These are phyloP conservation scores for Fragum whitleyi DNA, from an alignment of 2,888 invertebrate species.

Conservation along the genomic window DNA sequence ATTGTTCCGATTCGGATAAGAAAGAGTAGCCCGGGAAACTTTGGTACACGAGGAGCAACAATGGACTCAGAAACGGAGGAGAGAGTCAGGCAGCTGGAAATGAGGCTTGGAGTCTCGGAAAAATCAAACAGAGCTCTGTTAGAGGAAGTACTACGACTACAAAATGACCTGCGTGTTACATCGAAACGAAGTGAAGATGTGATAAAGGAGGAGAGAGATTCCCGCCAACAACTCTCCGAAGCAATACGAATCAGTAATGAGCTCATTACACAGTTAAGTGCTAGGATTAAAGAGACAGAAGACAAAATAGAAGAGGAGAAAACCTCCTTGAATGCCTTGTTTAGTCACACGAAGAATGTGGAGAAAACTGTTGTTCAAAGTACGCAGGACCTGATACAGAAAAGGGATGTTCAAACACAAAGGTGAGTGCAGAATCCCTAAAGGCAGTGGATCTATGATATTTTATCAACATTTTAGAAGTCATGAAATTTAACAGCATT, in stretches of 20 bases:
- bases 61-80: slow-evolving; percentile 76
- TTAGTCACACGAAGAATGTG: slow-evolving; percentile 81
- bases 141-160: slow-evolving; percentile 84
- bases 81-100: slow-evolving; percentile 80
- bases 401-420: slow-evolving; percentile 77
- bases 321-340: slow-evolving; percentile 77
- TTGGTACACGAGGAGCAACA: slow-evolving; percentile 23
- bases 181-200: slow-evolving; percentile 81
- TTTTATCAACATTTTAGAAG: no score
- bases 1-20: slow-evolving; percentile 66
- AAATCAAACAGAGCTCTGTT: slow-evolving; percentile 84
- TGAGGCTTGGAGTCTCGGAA: slow-evolving; percentile 82
- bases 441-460: no score
- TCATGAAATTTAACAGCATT: no score
- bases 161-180: slow-evolving; percentile 80
- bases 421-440: slow-evolving; percentile 70
- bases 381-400: slow-evolving; percentile 80
- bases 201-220: slow-evolving; percentile 80
- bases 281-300: slow-evolving; percentile 81
- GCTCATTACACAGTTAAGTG: slow-evolving; percentile 79
- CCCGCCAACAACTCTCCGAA: slow-evolving; percentile 82
- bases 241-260: slow-evolving; percentile 82
- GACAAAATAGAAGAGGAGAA: slow-evolving; percentile 82
- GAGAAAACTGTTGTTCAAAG: slow-evolving; percentile 82
- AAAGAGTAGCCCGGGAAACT: slow-evolving; percentile 51